Base-by-base conservation (phyloP, 2,797 vertebrate genomes). In the Chrysolophus pictus region DNA sequence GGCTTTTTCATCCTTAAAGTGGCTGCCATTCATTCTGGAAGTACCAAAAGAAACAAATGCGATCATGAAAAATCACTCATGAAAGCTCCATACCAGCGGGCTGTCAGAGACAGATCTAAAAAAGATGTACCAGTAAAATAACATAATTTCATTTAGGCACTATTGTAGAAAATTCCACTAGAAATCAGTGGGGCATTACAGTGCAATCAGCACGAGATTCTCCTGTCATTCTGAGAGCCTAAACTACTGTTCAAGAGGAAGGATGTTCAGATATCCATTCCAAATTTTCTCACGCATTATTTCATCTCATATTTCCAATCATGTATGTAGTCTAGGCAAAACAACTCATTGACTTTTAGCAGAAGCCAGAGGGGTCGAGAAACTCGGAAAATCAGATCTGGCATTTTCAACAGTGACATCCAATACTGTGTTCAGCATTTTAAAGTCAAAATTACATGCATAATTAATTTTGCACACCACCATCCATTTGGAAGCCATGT, bases 1-100 rank as follows among this genome's bases (percentile, higher is more conserved):
- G 41, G 97, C 95, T 97, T 99, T 99, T 89, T 99, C 98, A 64
- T 99, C 98, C 93, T 99, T 98, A 95, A 99, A 98, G 56, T 98
- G 98, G 77, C 98, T 98, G 60, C 98, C 98, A 79, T 99, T 99
- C 96, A 99, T 98, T 97, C 99, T 99, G 97, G 29, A 88, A 94
- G 80, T 55, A 78, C 58, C 88, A 56, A 80, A 94, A 76, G 51
- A 93, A 94, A 85, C 23, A 59, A 70, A 70, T 39, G 58, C 51
- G 16, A 31, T 75, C 71, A 94, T 86, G 47, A 59, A 79, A 74
- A 26, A 90, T 71, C 71, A 83, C 71, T 62, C 85, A 64, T 1
- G 35, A 93, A 83, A 91, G 46, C 58, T 91, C 46, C 72, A 76
- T 89, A 58, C 22, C 2, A 53, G 49, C 9, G 14, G 58, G 26